phyloP scores from a whole-genome alignment of 1,140 invertebrate genomes.

The Cydia fagiglandana region DNA sequence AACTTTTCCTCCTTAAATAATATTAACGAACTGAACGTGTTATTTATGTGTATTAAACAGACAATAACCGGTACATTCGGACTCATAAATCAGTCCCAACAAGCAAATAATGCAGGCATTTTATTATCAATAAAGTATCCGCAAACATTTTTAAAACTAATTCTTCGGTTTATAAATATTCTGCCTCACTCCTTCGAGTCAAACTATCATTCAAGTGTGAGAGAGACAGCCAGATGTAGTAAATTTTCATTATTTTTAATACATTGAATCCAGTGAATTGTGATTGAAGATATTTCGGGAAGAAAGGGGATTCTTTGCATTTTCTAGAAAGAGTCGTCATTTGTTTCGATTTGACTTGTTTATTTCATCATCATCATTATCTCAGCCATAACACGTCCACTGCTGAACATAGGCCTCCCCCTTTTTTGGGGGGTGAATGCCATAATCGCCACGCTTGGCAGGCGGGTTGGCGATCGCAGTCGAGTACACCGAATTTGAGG shows the following conservation, averaged over 20 bases:
- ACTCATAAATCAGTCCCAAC: conserved; percentile 59
- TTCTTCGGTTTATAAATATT: conserved; percentile 40
- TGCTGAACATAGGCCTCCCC: too few relatives aligned
- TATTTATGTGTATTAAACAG: background rate
- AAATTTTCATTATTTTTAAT: background rate
- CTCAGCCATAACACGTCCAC: too few relatives aligned
- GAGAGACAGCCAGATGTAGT: background rate
- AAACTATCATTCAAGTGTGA: background rate
- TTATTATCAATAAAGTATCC: conserved; percentile 70
- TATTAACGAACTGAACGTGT: background rate
- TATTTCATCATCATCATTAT: too few relatives aligned
- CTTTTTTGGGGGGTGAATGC: too few relatives aligned
- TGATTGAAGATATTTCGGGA: conserved; percentile 7
- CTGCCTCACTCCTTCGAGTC: background rate
- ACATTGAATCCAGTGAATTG: background rate
- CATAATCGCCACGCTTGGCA: too few relatives aligned
- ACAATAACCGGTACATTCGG: conserved; percentile 5
- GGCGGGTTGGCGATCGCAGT: too few relatives aligned
- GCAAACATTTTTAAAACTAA: conserved; percentile 59
- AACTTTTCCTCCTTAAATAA: background rate
- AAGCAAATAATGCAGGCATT: conserved; percentile 63
- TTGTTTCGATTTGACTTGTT: background rate
- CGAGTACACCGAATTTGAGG: too few relatives aligned
- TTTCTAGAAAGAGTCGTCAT: conserved; percentile 5
- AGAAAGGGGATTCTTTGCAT: background rate